Percentiles rank a stretch among this genome's conserved stretches.
Evolutionary conservation across 2,888 invertebrate species (phyloP).

Genomic region (Dynastes tityus): DNA sequence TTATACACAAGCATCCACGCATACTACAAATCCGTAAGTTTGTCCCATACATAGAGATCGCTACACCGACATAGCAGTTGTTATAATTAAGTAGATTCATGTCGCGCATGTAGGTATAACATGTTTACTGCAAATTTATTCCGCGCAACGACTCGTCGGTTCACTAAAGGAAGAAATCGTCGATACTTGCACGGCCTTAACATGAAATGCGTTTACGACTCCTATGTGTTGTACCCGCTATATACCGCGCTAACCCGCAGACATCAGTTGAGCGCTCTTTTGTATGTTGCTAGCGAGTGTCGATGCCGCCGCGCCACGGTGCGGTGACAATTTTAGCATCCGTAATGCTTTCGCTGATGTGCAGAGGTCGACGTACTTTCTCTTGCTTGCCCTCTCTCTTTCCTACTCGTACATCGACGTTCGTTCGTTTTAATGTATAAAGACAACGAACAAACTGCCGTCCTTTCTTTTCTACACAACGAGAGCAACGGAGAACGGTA

Average conservation of each 20-base stretch:
- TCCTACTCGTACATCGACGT: too few relatives aligned
- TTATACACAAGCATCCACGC: neutral
- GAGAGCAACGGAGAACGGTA: too few relatives aligned
- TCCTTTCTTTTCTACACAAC: neutral
- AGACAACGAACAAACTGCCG: too few relatives aligned
- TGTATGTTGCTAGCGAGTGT: constrained; percentile 5
- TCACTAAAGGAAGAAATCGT: too few relatives aligned
- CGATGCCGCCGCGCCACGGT: constrained; percentile 5
- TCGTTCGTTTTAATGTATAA: too few relatives aligned
- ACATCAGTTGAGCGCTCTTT: too few relatives aligned
- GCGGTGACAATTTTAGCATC: constrained; percentile 64
- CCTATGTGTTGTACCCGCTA: too few relatives aligned
- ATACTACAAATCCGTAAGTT: neutral
- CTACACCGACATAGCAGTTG: constrained; percentile 58
- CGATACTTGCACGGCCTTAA: too few relatives aligned
- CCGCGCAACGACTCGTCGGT: constrained; percentile 56
- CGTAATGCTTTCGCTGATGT: constrained; percentile 58
- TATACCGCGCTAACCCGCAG: too few relatives aligned
- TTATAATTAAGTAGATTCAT: constrained; percentile 68
- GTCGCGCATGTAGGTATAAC: constrained; percentile 68
- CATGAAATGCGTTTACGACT: too few relatives aligned
- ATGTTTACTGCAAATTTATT: constrained; percentile 69
- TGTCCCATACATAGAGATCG: constrained; percentile 2
- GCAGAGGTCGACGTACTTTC: constrained; percentile 61
- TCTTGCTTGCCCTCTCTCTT: constrained; percentile 19